Base-by-base conservation (phyloP, 1,140 invertebrate species). In the Helicoverpa zea region DNA sequence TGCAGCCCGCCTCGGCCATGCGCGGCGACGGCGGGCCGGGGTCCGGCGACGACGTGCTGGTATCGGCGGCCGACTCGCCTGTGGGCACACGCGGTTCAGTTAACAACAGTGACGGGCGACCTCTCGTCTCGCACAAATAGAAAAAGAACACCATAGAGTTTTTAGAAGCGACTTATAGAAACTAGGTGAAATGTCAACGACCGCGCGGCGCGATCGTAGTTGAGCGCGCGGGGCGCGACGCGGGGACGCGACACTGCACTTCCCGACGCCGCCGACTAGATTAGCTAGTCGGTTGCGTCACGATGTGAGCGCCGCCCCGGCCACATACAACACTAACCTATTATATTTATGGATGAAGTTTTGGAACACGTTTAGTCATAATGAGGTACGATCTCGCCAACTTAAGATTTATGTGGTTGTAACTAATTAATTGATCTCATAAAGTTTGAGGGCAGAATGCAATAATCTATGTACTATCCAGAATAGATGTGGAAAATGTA, bases 21-120 rank as follows among this genome's bases (percentile, higher is more conserved):
- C 96, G 96, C 92, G 97, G 97, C 87, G 97, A 97, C 89, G 97
- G 97, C 93, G 97, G 97, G 90, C 97, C 96, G 81, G 97, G 96
- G 94, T 98, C 97, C 90, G 97, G 97, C 89, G 98, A 98, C 88
- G 97, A 98, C 89, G 97, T 98, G 95, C 97, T 98, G 89, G 98
- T 98, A 95, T 98, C 98, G 89, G 97, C 97, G 95, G 98, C 97
- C 93, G 98, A 98, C 96, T 98, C 98, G 95, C 97, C 97, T 97
- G 96, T 76, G 95, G 88, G 83, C 81, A 89, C 73, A 90, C 84
- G 80, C 56, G 66, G 4, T 51, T 79, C 54, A 79, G 80, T 93
- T 82, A 94, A 85, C 74, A 85, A 89, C 77, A 81, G 72, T 29
- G 72, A 80, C 77, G 61, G 72, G 76, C 72, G 72, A 84, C 64